Conservation (phyloP, 1,140 invertebrate genomes). For the Chymomyza costata region DNA sequence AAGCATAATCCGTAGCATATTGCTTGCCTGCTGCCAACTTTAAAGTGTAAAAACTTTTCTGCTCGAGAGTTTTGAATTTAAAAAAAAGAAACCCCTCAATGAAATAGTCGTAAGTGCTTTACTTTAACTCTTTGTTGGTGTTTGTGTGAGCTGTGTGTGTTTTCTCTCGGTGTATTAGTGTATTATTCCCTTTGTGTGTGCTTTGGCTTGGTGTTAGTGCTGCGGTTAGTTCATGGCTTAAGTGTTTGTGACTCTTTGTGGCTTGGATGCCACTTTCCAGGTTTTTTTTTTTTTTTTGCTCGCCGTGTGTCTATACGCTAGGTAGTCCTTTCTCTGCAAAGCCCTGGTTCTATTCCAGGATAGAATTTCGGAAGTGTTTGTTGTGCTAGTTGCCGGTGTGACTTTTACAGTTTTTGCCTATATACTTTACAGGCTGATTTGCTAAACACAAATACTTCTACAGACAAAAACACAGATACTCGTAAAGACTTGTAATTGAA, state of each 20-base stretch:
- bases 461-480: constrained; percentile 7
- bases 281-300: constrained; percentile 72
- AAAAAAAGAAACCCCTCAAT: constrained; percentile 48
- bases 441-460: constrained; percentile 63
- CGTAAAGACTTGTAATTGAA: constrained; percentile 11
- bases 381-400: constrained; percentile 42
- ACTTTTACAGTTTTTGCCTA: constrained; percentile 63
- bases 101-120: constrained; percentile 72
- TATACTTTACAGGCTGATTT: too few relatives aligned
- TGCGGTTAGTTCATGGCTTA: too few relatives aligned
- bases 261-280: constrained; percentile 69
- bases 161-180: neutral
- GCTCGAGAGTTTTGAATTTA: constrained; percentile 70
- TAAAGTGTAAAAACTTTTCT: constrained; percentile 71
- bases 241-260: constrained; percentile 64
- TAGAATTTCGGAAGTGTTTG: too few relatives aligned
- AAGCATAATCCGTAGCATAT: constrained; percentile 66
- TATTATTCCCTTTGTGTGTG: too few relatives aligned
- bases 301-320: constrained; percentile 66
- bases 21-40: constrained; percentile 59
- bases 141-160: too few relatives aligned
- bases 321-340: too few relatives aligned
- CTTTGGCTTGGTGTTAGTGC: too few relatives aligned
- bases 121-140: constrained; percentile 65
- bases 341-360: too few relatives aligned